A percentile compares a stretch with the other conserved stretches of the same genome.
Conservation (phyloP, 2,888 invertebrate genomes). For the Nipponacmea schrenckii region DNA sequence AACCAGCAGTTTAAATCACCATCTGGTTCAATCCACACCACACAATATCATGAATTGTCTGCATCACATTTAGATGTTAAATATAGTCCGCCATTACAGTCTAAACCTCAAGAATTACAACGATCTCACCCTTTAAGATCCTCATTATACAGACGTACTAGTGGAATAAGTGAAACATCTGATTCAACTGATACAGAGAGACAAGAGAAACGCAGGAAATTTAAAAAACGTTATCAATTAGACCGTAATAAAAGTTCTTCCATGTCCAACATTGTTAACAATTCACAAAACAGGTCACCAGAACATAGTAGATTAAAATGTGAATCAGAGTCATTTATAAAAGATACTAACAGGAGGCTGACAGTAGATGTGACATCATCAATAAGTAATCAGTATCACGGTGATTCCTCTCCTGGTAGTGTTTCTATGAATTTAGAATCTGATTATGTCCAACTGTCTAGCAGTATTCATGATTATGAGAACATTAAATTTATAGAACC, state of each 20-base stretch:
- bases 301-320: neutral
- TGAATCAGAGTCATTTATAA: neutral
- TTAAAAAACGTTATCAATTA: slow-evolving; percentile 47
- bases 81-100: neutral
- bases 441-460: too few relatives aligned
- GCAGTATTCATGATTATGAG: too few relatives aligned
- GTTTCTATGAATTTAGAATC: too few relatives aligned
- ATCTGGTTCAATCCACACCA: neutral
- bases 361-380: too few relatives aligned
- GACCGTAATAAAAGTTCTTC: slow-evolving; percentile 58
- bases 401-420: too few relatives aligned
- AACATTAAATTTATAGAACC: too few relatives aligned
- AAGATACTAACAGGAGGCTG: too few relatives aligned
- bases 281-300: neutral
- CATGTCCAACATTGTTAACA: slow-evolving; percentile 40
- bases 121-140: neutral
- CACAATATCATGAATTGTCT: neutral
- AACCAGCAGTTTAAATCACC: neutral
- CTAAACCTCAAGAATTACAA: neutral
- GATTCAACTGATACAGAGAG: slow-evolving; percentile 58
- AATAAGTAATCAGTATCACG: too few relatives aligned
- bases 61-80: neutral
- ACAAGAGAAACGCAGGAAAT: slow-evolving; percentile 40
- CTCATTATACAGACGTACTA: neutral
- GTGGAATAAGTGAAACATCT: slow-evolving; percentile 42